phyloP scores from a whole-genome alignment of 2,888 invertebrate genomes.

The Escarpia spicata region DNA sequence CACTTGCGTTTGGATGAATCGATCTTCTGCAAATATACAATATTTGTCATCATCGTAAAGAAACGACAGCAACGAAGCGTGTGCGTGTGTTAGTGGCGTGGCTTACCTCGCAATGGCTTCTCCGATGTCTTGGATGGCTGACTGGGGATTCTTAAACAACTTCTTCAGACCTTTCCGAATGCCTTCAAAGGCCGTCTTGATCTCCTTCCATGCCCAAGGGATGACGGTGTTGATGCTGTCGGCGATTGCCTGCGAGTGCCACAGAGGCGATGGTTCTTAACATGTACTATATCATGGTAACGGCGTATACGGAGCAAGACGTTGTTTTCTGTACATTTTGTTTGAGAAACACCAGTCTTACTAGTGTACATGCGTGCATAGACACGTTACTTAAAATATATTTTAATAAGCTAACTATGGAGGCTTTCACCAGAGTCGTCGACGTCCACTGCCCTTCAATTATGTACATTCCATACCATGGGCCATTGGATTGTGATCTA shows the following conservation, averaged over 20 bases:
- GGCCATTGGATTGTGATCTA: no score
- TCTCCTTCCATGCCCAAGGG: constrained; percentile 25
- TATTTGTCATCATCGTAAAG: background rate
- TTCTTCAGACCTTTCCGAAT: background rate
- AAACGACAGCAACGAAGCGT: background rate
- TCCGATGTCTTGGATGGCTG: constrained; percentile 3
- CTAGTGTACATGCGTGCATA: no score
- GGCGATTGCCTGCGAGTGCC: background rate
- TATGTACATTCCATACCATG: no score
- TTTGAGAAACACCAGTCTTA: no score
- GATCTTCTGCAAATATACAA: background rate
- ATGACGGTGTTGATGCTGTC: background rate
- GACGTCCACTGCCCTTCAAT: no score
- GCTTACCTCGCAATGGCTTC: background rate
- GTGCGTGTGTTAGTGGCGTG: background rate
- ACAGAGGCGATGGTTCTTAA: background rate
- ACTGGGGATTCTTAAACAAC: background rate
- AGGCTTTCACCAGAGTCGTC: no score
- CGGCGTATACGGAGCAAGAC: no score
- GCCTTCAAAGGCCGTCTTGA: background rate
- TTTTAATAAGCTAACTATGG: no score
- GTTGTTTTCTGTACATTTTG: no score
- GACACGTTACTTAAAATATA: no score
- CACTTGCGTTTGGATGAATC: background rate
- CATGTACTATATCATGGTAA: no score